Conservation (phyloP, 30 jellyfish, hydroid and myxozoan species). For the Turritopsis rubra region DNA sequence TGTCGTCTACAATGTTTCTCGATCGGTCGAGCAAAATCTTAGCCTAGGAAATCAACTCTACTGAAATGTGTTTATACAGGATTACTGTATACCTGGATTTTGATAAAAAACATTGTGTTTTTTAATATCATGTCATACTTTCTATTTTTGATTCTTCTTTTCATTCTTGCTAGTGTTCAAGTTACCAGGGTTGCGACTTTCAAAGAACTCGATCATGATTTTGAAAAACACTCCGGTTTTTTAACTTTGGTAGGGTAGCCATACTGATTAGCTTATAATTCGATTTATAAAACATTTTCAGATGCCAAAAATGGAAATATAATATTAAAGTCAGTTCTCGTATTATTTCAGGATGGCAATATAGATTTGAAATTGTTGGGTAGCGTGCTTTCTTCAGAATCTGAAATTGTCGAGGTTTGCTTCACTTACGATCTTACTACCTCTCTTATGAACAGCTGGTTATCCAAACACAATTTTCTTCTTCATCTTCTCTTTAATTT, state of each 20-base stretch:
- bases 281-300: too few relatives aligned
- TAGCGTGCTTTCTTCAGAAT: constrained; percentile 70
- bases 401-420: constrained; percentile 94
- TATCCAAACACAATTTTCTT: not conserved
- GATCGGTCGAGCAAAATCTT: too few relatives aligned
- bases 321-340: not conserved
- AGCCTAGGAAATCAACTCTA: too few relatives aligned
- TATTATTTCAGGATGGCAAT: constrained; percentile 64
- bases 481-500: not conserved
- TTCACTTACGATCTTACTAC: too few relatives aligned
- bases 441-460: not conserved
- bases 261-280: too few relatives aligned
- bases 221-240: constrained; percentile 97
- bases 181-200: constrained; percentile 99
- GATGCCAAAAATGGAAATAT: not conserved
- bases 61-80: too few relatives aligned
- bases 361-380: constrained; percentile 78
- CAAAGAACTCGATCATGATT: constrained; percentile 94
- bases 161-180: constrained; percentile 62
- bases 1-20: too few relatives aligned
- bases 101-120: too few relatives aligned
- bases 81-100: too few relatives aligned
- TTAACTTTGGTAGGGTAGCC: constrained; percentile 73
- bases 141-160: too few relatives aligned
- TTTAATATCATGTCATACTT: too few relatives aligned